Evolutionary conservation across 1,140 invertebrate species (phyloP), one percentile per base, ranked within the genome.

Genomic region (Hypsibius dujardini): DNA sequence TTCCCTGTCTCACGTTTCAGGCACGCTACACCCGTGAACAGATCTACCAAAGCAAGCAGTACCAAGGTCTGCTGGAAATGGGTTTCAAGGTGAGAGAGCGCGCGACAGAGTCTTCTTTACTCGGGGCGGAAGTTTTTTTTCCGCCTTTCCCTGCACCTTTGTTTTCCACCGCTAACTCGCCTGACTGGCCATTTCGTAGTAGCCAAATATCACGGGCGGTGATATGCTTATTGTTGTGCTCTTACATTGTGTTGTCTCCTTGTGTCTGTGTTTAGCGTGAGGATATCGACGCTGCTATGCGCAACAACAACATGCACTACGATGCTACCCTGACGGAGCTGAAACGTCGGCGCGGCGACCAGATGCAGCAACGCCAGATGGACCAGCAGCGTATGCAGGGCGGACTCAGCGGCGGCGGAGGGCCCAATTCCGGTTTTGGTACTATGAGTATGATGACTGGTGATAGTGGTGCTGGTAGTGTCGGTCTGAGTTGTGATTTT

Each of bases 281-380:
- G 74, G 92, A 96, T 74, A 88, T 90, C 1, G 92, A 95, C 81
- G 84, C 86, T 72, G 90, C 90, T 59, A 80, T 95, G 71, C 85
- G 92, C 56, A 86, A 82, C 75, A 86, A 87, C 71, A 90, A 91
- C 74, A 92, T 94, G 88, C 89, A 89, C 76, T 82, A 89, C 47
- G 90, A 95, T 74, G 90, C 91, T 76, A 78, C 82, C 71, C 73
- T 83, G 70, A 75, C 80, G 81, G 76, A 79, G 78, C 62, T 67
- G 62, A 12, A 67, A 42, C 62, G 42, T 12, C 62, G 45, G 47
- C 45, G 59, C 14, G 7, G n/a, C 12, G 7, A n/a, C 12, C 50
- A 71, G 70, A 75, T 76, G 73, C 75, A 75, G 28, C 78, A 79
- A 74, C 77, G 78, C 60, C 78, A 79, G 73, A 76, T 79, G 15